phyloP scores from a whole-genome alignment of 1,140 invertebrate species.

The Zaprionus lachaisei region DNA sequence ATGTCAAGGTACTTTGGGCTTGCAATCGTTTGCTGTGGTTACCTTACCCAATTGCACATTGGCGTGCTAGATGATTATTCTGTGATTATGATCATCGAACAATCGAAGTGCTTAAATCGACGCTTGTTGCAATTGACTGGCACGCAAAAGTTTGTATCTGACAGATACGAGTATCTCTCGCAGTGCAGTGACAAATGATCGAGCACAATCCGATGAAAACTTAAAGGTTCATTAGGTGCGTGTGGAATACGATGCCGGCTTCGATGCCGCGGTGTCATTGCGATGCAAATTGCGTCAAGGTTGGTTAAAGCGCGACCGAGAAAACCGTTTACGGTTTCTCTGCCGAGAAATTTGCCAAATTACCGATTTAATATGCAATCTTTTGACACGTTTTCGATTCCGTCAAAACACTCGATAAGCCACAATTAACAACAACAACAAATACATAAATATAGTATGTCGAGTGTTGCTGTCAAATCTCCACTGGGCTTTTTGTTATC shows the following conservation, averaged over 20 bases:
- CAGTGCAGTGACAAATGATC: constrained; percentile 46
- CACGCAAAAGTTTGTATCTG: constrained; percentile 43
- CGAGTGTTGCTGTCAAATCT: background rate
- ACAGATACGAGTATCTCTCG: constrained; percentile 34
- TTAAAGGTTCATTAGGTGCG: constrained; percentile 43
- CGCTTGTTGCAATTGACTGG: constrained; percentile 15
- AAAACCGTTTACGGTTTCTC: constrained; percentile 1
- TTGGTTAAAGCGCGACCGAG: constrained; percentile 19
- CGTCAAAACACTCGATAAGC: background rate
- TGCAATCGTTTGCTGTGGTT: constrained; percentile 17
- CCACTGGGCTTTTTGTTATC: background rate
- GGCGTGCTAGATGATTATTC: constrained; percentile 42
- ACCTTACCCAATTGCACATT: constrained; percentile 32
- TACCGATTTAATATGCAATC: constrained; percentile 8
- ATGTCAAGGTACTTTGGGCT: constrained; percentile 51
- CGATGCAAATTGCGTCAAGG: constrained; percentile 44
- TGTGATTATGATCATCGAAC: constrained; percentile 40
- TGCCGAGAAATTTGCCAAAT: constrained; percentile 15
- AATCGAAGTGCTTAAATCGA: constrained; percentile 35
- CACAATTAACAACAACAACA: background rate
- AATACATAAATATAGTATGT: background rate
- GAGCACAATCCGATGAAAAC: constrained; percentile 17
- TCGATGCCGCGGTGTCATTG: background rate
- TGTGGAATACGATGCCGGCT: constrained; percentile 19
- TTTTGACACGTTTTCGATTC: constrained; percentile 25